Percentiles rank a stretch among this genome's conserved stretches.
Conservation (phyloP, 2,888 invertebrate genomes). For the Cosmorhoe ocellata region DNA sequence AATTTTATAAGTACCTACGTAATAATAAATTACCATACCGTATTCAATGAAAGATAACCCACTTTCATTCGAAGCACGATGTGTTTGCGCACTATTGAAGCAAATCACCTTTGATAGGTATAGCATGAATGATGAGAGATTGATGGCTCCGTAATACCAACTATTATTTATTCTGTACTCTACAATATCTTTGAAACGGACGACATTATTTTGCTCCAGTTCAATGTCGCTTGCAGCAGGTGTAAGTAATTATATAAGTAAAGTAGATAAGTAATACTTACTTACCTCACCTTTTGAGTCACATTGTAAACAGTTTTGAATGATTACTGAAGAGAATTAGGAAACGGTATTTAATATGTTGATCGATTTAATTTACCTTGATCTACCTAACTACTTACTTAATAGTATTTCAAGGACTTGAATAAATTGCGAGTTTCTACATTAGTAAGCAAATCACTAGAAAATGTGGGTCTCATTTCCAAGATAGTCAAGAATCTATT, state of each 20-base stretch:
- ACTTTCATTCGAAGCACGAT: conserved; percentile 45
- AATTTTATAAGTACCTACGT: conserved; percentile 15
- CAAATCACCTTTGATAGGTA: conserved; percentile 41
- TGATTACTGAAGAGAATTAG: too few species aligned
- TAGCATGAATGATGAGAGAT: conserved; percentile 41
- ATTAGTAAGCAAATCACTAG: too few species aligned
- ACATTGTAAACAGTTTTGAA: too few species aligned
- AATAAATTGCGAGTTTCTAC: conserved; percentile 25
- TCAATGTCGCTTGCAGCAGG: conserved; percentile 27
- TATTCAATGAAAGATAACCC: conserved; percentile 41
- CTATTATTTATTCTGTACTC: conserved; percentile 1
- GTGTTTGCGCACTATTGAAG: conserved; percentile 41
- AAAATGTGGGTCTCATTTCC: too few species aligned
- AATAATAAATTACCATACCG: conserved; percentile 28
- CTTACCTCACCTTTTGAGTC: background rate
- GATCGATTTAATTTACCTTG: too few species aligned
- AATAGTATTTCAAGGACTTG: conserved; percentile 44
- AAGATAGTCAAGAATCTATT: too few species aligned
- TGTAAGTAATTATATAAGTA: background rate
- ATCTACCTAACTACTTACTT: background rate
- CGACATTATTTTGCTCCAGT: conserved; percentile 23
- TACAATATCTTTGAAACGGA: background rate
- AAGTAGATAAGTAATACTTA: too few species aligned
- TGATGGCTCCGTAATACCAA: conserved; percentile 33
- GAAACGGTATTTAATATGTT: too few species aligned